phyloP scores from a whole-genome alignment of 2,797 vertebrate species.

The Champsocephalus gunnari region DNA sequence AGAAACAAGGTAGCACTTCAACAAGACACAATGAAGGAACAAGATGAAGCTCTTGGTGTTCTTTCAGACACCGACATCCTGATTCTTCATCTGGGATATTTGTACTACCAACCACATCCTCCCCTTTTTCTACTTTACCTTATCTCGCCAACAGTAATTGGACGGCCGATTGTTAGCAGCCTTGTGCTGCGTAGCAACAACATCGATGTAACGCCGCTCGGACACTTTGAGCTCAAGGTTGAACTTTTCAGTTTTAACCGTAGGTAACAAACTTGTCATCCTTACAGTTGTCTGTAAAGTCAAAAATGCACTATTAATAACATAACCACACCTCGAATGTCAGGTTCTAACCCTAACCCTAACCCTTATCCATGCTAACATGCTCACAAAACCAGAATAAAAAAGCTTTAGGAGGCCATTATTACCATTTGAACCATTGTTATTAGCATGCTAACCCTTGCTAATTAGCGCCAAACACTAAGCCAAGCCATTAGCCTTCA shows the following conservation, averaged over 20 bases:
- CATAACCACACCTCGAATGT: no score
- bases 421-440: neutral
- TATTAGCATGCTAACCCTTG: neutral
- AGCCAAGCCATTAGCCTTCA: neutral
- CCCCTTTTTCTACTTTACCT: neutral
- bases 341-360: no score
- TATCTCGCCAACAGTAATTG: slow-evolving; percentile 8
- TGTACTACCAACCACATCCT: slow-evolving; percentile 6
- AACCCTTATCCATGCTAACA: no score
- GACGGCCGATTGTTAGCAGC: slow-evolving; percentile 1
- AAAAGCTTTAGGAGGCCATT: neutral
- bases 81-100: neutral
- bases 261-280: neutral
- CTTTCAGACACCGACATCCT: neutral
- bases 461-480: neutral
- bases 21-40: neutral
- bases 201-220: neutral
- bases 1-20: neutral
- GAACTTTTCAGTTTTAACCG: neutral
- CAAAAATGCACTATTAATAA: neutral
- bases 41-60: neutral
- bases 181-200: slow-evolving; percentile 21
- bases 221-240: neutral
- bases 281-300: neutral
- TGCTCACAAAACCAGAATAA: neutral